Evolutionary conservation across 2,797 vertebrate species (phyloP).

Genomic region (Phataginus tricuspis): DNA sequence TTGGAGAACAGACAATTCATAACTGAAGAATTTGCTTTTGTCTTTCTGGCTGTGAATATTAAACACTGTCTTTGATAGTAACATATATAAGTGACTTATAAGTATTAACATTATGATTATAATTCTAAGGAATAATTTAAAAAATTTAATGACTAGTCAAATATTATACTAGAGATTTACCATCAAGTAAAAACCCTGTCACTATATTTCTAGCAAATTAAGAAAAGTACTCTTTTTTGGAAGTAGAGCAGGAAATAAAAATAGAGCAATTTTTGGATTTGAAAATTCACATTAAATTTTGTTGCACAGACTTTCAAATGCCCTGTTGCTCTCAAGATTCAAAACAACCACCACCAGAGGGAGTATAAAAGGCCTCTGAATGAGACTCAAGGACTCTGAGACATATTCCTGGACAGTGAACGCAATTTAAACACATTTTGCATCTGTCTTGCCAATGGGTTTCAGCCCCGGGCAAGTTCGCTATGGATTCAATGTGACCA

Average conservation of each 20-base stretch:
- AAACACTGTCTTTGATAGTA: neutral
- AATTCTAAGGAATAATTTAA: neutral
- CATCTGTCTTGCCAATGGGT: too few relatives aligned
- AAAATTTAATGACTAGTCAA: neutral
- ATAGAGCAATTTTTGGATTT: neutral
- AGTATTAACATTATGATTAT: neutral
- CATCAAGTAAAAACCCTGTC: neutral
- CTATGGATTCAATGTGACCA: too few relatives aligned
- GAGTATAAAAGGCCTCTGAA: neutral
- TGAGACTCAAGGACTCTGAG: neutral
- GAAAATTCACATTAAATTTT: neutral
- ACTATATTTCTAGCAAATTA: neutral
- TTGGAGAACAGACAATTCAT: neutral
- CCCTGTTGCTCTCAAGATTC: neutral
- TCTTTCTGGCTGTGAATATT: neutral
- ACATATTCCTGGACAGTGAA: neutral
- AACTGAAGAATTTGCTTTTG: neutral
- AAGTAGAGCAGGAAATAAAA: neutral
- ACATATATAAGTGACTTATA: neutral
- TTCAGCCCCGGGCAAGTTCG: too few relatives aligned
- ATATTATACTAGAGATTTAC: neutral
- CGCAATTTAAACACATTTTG: neutral
- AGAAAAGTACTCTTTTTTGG: neutral
- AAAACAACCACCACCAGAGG: constrained; percentile 28
- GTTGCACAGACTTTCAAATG: neutral